These are phyloP conservation scores for Fragum sueziense DNA, from an alignment of 2,888 invertebrate species.

Conservation along the genomic window DNA sequence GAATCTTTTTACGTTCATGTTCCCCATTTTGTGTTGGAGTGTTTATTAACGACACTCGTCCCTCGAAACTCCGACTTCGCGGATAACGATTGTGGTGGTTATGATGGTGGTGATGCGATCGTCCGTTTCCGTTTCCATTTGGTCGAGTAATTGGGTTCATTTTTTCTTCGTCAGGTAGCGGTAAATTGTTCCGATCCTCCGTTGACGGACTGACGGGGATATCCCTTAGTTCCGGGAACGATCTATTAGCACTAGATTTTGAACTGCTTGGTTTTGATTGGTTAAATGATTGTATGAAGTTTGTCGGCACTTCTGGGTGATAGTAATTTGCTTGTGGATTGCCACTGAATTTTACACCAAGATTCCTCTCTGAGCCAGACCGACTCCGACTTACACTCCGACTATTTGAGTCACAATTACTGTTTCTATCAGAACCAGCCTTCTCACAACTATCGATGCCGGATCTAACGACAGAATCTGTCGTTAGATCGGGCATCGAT, in stretches of 20 bases:
- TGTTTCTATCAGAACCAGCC: conserved; percentile 63
- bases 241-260: conserved; percentile 56
- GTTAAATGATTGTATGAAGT: conserved; percentile 53
- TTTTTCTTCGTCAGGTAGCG: conserved; percentile 72
- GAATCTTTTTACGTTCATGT: conserved; percentile 53
- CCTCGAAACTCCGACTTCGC: conserved; percentile 76
- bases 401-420: conserved; percentile 63
- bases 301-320: conserved; percentile 63
- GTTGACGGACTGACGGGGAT: conserved; percentile 42
- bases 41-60: conserved; percentile 63
- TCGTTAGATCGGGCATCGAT: conserved; percentile 81
- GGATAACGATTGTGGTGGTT: conserved; percentile 66
- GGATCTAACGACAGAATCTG: conserved; percentile 40
- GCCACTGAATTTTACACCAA: conserved; percentile 72
- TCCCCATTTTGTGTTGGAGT: conserved; percentile 48
- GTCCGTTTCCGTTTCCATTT: conserved; percentile 51
- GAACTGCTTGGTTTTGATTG: conserved; percentile 32
- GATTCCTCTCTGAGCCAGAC: conserved; percentile 77
- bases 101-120: conserved; percentile 45
- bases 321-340: conserved; percentile 54
- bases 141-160: conserved; percentile 80
- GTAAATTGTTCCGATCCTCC: conserved; percentile 57
- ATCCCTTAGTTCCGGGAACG: conserved; percentile 70
- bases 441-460: no score
- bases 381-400: conserved; percentile 63